Conservation (phyloP, 2,113 vertebrate species). For the Labeo catla region DNA sequence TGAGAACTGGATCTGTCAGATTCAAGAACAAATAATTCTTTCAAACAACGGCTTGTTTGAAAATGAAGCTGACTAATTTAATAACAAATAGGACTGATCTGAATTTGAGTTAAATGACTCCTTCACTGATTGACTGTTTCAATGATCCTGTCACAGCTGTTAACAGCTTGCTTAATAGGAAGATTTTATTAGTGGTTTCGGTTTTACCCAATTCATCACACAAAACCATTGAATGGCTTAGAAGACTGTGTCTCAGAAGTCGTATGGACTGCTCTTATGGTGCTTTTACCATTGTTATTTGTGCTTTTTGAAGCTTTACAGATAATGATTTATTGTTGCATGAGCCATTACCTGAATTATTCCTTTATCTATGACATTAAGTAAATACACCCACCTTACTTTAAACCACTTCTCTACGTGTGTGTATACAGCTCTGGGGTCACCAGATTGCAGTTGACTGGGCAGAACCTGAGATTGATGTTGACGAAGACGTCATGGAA, state of each 20-base stretch:
- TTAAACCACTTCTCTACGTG: neutral
- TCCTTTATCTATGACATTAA: neutral
- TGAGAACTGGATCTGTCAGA: neutral
- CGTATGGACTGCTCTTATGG: neutral
- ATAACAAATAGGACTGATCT: neutral
- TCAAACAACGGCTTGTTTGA: neutral
- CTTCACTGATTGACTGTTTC: neutral
- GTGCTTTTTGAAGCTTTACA: neutral
- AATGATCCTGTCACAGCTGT: neutral
- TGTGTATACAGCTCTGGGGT: constrained; percentile 87
- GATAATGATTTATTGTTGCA: neutral
- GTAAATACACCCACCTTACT: neutral
- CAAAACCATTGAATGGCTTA: neutral
- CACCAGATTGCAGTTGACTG: constrained; percentile 99
- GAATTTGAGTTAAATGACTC: neutral
- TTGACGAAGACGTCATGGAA: constrained; percentile 98
- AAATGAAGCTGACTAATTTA: neutral
- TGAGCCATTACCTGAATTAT: neutral
- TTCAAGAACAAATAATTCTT: neutral
- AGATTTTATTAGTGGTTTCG: neutral
- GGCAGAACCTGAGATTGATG: constrained; percentile 98
- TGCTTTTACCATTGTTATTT: neutral
- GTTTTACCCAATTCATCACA: neutral
- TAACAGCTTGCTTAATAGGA: neutral
- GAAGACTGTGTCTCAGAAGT: neutral